Conservation (phyloP, 2,113 vertebrate genomes). For the Vulpes lagopus region DNA sequence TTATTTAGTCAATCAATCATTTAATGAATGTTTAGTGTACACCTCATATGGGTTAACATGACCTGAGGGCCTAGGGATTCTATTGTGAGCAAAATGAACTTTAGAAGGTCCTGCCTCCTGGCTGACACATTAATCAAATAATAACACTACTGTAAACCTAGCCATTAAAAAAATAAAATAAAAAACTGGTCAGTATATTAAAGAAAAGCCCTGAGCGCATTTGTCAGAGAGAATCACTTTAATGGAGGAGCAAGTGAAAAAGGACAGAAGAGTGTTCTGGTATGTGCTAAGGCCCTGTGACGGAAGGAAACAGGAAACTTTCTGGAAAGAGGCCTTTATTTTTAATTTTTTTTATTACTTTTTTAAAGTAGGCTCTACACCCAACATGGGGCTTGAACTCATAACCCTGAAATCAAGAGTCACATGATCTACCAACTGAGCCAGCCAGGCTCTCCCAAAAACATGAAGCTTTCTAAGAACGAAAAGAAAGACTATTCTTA, state of each 20-base stretch:
- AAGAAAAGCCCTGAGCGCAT: background rate
- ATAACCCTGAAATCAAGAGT: background rate
- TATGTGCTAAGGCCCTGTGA: background rate
- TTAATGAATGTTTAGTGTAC: background rate
- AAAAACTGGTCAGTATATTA: background rate
- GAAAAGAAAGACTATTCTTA: background rate
- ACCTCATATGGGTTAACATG: background rate
- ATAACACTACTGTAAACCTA: background rate
- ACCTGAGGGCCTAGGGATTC: background rate
- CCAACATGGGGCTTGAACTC: background rate
- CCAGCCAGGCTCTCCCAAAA: background rate
- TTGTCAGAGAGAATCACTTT: background rate
- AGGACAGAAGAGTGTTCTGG: background rate
- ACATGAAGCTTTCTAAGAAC: background rate
- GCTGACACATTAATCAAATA: constrained; percentile 21
- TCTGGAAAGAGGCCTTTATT: background rate
- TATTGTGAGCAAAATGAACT: constrained; percentile 36
- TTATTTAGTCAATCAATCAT: background rate
- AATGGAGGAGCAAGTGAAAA: background rate
- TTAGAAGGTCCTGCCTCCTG: constrained; percentile 33
- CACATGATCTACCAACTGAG: background rate
- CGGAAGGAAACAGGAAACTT: background rate
- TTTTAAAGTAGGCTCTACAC: background rate
- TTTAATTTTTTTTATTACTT: background rate
- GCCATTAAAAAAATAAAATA: no score